Conservation (phyloP, 23 tunicate genomes). For the Trididemnum miniatum region DNA sequence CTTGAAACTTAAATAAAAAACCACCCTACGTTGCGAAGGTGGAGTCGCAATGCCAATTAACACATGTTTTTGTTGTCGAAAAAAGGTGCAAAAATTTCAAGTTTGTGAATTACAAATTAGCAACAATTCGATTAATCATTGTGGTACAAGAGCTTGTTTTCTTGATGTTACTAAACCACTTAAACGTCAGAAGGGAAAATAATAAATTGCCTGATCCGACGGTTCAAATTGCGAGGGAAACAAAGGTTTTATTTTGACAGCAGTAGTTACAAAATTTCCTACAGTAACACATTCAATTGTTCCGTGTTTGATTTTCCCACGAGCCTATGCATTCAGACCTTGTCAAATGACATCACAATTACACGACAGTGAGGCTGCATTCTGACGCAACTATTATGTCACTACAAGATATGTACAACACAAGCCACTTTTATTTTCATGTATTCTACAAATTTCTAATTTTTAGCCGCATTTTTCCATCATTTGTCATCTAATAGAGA, state of each 20-base stretch:
- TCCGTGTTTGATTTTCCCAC: constrained; percentile 31
- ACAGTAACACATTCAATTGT: not conserved
- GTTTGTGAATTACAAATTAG: too few species aligned
- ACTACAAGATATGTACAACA: not conserved
- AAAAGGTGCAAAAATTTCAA: too few species aligned
- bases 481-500: not conserved
- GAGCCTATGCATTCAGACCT: not conserved
- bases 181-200: too few species aligned
- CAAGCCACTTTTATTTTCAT: not conserved
- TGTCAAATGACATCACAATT: constrained; percentile 1
- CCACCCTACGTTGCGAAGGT: too few species aligned
- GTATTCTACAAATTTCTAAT: not conserved
- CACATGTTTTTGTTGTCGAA: too few species aligned
- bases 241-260: constrained; percentile 2
- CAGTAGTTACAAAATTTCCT: not conserved
- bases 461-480: not conserved
- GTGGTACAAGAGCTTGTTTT: too few species aligned
- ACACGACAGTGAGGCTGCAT: constrained; percentile 18
- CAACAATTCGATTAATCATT: too few species aligned
- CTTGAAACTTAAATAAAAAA: too few species aligned
- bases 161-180: too few species aligned
- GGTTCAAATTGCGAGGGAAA: not conserved
- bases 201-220: too few species aligned
- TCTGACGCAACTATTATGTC: constrained; percentile 17
- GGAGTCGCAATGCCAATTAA: too few species aligned